Conservation (phyloP, 2,888 invertebrate species). For the Ichneumon xanthorius region DNA sequence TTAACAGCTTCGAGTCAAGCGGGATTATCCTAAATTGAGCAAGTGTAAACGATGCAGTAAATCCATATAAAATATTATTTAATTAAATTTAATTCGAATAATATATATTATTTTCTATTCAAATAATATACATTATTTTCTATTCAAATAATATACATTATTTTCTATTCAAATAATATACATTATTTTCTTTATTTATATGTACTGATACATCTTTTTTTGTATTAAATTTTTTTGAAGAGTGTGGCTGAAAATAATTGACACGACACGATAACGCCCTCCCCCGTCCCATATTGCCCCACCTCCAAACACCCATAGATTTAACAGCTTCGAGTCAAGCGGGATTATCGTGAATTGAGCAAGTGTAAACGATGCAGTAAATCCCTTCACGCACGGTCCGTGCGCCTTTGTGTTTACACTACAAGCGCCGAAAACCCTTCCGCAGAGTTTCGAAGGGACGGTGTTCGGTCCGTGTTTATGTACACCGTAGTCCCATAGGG, state of each 20-base stretch:
- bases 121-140: too few species aligned
- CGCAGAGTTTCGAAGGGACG: conserved; percentile 1
- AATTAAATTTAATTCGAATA: too few species aligned
- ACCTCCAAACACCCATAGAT: conserved; percentile 39
- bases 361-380: conserved; percentile 65
- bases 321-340: conserved; percentile 51
- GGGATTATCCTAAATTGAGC: conserved; percentile 61
- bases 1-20: conserved; percentile 51
- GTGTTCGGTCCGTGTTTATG: conserved; percentile 21
- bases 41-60: conserved; percentile 65
- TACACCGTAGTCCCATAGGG: conserved; percentile 45
- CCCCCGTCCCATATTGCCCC: neutral
- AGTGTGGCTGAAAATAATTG: neutral
- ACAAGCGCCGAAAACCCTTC: neutral
- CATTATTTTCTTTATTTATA: too few species aligned
- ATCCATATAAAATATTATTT: conserved; percentile 7
- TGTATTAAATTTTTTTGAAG: too few species aligned
- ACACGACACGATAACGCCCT: conserved; percentile 18
- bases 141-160: too few species aligned
- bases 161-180: too few species aligned
- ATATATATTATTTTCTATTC: too few species aligned
- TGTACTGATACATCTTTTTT: too few species aligned
- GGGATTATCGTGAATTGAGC: conserved; percentile 62
- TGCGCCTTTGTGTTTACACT: conserved; percentile 20
- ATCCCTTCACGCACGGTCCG: conserved; percentile 33